Evolutionary conservation across 1,140 invertebrate genomes (phyloP), one percentile per base, ranked within the genome.

Genomic region (Drosophila ananassae): DNA sequence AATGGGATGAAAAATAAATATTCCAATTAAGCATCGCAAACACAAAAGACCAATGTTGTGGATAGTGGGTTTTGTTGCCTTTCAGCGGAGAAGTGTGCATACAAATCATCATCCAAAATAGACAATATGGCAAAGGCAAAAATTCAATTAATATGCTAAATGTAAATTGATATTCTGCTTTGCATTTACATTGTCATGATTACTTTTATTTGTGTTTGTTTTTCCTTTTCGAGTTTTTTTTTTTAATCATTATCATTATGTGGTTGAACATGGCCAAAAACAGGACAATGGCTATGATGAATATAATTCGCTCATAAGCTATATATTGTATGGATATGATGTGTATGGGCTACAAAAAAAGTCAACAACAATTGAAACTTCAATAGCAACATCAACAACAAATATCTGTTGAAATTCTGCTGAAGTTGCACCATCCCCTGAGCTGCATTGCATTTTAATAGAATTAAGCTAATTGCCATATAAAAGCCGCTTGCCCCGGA

Each of bases 111-210:
- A 39, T 24, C 63, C 51, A 34, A 69, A 73, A 68, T 73, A 69
- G 73, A 84, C 80, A 84, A 68, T 47, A 69, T 55, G 56, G 85
- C 66, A 78, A 68, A 82, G 67, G 66, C 82, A 89, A 82, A 87
- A 87, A 87, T 83, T 76, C 83, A 89, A 89, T 87, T 87, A 87
- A 89, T 82, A 89, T 83, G 75, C 83, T 73, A 73, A 87, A 83
- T 83, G 83, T 83, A 89, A 87, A 87, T 87, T 87, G 83, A 89
- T 82, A 89, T 87, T 76, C 47, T 44, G 37, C 60, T 44, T 56
- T 63, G 55, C 74, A 75, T 87, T 75, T 60, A 73, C 56, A 79
- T 61, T 72, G 57, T 50, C 13, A 39, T 68, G 66, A 68, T 69
- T 69, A 69, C 66, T 56, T 10, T 30, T 69, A 37, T 62, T 62